Conservation (phyloP, 2,888 invertebrate species). For the Aphodius granarius region DNA sequence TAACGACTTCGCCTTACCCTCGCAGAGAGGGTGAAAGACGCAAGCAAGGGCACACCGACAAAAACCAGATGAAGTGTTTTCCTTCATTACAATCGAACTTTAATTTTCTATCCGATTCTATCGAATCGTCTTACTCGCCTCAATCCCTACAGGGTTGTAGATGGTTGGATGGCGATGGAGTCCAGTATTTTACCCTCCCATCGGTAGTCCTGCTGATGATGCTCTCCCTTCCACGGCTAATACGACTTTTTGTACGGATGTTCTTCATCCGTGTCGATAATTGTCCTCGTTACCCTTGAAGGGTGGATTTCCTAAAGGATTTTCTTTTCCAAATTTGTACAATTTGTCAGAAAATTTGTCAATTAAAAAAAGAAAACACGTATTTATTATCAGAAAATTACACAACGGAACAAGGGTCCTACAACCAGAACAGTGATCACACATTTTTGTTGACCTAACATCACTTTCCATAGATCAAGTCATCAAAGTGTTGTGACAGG, state of each 20-base stretch:
- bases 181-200: background rate
- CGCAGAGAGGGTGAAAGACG: background rate
- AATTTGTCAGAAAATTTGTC: too few relatives aligned
- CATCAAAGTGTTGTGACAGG: too few relatives aligned
- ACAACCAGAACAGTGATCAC: too few relatives aligned
- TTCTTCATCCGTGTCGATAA: background rate
- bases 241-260: background rate
- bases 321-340: too few relatives aligned
- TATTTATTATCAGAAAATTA: too few relatives aligned
- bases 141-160: background rate
- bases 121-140: background rate
- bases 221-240: background rate
- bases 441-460: too few relatives aligned
- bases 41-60: background rate
- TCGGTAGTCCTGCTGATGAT: background rate
- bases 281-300: background rate
- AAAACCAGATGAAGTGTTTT: background rate
- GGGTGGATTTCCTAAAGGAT: too few relatives aligned
- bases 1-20: background rate
- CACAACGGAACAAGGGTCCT: too few relatives aligned
- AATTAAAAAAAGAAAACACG: too few relatives aligned
- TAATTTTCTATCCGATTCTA: background rate
- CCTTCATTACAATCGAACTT: background rate
- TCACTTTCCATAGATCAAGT: too few relatives aligned
- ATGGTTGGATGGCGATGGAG: background rate